phyloP scores from a whole-genome alignment of 1,140 invertebrate species.

The Triops cancriformis region DNA sequence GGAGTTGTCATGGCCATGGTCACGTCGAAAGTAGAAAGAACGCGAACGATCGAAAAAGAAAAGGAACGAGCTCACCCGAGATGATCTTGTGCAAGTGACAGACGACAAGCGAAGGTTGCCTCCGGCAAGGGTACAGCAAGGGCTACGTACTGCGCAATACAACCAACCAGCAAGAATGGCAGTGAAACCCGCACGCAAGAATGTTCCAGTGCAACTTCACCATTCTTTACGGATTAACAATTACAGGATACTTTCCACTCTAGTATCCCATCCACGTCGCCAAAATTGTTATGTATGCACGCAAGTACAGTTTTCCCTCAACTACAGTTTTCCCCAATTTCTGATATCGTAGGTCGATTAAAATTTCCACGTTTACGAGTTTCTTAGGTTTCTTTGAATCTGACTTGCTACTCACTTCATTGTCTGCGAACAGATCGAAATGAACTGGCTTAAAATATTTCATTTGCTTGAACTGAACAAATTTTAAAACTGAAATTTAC shows the following conservation, averaged over 20 bases:
- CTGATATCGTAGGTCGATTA: no score
- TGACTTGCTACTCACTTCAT: no score
- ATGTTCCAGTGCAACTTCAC: not conserved
- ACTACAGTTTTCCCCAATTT: no score
- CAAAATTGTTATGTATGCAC: not conserved
- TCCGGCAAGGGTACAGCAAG: not conserved
- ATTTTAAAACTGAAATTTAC: no score
- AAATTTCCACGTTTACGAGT: no score
- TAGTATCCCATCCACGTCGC: not conserved
- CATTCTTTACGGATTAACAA: no score
- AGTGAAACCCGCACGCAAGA: not conserved
- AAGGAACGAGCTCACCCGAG: not conserved
- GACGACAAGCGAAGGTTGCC: not conserved
- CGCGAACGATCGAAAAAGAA: not conserved
- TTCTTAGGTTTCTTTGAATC: no score
- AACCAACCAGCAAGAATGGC: not conserved
- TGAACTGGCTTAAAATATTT: no score
- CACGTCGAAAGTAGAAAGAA: not conserved
- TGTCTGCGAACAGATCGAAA: no score
- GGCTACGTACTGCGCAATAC: not conserved
- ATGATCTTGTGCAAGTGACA: not conserved
- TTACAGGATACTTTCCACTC: not conserved
- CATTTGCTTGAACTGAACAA: no score
- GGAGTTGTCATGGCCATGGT: not conserved
- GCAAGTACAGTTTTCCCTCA: no score